Base-by-base conservation (phyloP, 2,113 vertebrate genomes). In the Neofelis nebulosa region DNA sequence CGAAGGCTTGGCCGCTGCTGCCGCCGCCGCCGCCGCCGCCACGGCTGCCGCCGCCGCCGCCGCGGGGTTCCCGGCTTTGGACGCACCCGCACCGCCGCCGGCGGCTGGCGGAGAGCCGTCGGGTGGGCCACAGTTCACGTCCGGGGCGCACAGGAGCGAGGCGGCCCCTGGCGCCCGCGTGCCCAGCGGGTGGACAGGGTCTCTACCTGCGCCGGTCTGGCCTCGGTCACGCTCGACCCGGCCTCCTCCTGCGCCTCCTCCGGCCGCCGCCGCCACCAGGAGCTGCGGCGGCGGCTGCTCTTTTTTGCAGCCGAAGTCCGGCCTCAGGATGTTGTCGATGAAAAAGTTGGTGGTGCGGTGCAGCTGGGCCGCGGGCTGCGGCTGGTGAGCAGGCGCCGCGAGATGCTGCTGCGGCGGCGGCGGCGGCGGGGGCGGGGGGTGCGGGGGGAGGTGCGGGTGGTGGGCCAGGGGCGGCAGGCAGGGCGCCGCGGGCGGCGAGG, bases 321-420 rank as follows among this genome's bases (percentile, higher is more conserved):
- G 99, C 97, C 99, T 99, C 74, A 99, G 98, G 98, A 99, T 99
- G 98, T 99, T 99, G 98, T 99, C 99, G 97, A 99, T 99, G 99
- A 99, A 99, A 98, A 99, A 99, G 99, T 99, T 99, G 96, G 99
- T 99, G 98, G 99, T 99, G 98, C 99, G 98, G 98, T 99, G 99
- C 74, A 98, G 98, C 98, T 98, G 99, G 98, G 99, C 99, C 89
- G 98, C 99, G 36, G 99, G 99, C 97, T 98, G 99, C 96, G 99
- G 99, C 76, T 98, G 99, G 61, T 61, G 98, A 91, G 96, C 97
- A 71, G 95, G 87, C 52, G 97, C 96, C 98, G 82, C 96, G 71
- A 98, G 98, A 21, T 92, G 98, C 95, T 38, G 98, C 63, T 41
- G 96, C 71, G 76, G 98, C 69, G 91, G 95, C 19, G 41, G 97